These are phyloP conservation scores for Seira ritae DNA, from an alignment of 2,888 invertebrate genomes.

Conservation along the genomic window DNA sequence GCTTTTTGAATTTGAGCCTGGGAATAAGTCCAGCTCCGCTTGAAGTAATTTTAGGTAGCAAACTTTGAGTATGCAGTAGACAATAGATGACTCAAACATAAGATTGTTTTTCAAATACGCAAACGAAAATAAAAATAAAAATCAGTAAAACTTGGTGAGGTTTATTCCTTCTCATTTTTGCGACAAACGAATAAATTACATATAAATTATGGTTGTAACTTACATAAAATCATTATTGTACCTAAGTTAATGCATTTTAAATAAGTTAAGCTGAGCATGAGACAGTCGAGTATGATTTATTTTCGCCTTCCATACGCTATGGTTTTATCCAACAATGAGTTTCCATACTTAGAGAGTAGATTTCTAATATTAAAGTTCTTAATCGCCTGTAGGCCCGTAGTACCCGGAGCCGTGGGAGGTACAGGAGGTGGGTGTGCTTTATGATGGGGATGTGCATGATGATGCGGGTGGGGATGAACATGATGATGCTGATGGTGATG, in stretches of 20 bases:
- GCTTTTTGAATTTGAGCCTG: slow-evolving; percentile 55
- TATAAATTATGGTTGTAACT: too few species aligned
- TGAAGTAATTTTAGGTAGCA: slow-evolving; percentile 5
- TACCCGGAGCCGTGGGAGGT: slow-evolving; percentile 18
- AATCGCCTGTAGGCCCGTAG: slow-evolving; percentile 14
- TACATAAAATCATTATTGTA: too few species aligned
- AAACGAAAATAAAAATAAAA: too few species aligned
- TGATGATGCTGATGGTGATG: slow-evolving; percentile 5
- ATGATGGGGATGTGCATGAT: not conserved
- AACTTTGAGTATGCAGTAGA: too few species aligned
- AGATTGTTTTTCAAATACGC: too few species aligned
- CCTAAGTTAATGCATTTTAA: not conserved
- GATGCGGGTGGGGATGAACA: not conserved
- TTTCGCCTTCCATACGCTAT: not conserved
- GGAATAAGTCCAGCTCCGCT: slow-evolving; percentile 27
- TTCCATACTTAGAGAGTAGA: slow-evolving; percentile 19
- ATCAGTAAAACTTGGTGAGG: too few species aligned
- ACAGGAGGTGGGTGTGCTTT: not conserved
- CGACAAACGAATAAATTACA: too few species aligned
- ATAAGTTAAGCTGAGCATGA: not conserved
- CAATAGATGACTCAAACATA: too few species aligned
- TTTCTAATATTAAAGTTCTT: slow-evolving; percentile 33
- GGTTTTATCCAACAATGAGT: slow-evolving; percentile 30
- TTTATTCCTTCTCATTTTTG: too few species aligned
- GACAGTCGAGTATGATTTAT: too few species aligned